Conservation (phyloP, 1,140 invertebrate genomes). For the Monochamus saltuarius region DNA sequence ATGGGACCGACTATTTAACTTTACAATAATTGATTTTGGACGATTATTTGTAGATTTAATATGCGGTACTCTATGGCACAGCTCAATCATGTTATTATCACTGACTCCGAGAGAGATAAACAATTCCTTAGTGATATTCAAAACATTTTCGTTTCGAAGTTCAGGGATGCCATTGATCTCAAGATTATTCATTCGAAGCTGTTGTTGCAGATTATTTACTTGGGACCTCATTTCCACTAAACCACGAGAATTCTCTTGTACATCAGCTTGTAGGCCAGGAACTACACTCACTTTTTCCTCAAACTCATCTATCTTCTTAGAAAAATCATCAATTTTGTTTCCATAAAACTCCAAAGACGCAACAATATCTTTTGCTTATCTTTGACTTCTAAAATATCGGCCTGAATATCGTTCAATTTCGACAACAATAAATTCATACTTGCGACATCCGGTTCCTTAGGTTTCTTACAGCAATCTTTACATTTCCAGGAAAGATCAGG, state of each 20-base stretch:
- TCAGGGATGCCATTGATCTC: background rate
- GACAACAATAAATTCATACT: too few relatives aligned
- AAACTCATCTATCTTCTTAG: conserved; percentile 2
- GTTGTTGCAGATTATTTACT: background rate
- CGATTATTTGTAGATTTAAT: background rate
- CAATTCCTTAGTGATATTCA: background rate
- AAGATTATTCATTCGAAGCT: conserved; percentile 5
- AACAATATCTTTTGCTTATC: conserved; percentile 1
- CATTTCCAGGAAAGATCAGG: too few relatives aligned
- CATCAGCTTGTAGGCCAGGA: background rate
- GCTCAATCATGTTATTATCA: background rate
- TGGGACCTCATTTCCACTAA: background rate
- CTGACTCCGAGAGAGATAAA: background rate
- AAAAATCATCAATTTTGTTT: conserved; percentile 5
- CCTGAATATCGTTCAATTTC: too few relatives aligned
- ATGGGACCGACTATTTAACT: background rate
- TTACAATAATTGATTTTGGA: background rate
- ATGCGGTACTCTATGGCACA: conserved; percentile 6
- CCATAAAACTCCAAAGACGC: conserved; percentile 1
- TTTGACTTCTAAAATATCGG: background rate
- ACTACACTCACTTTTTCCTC: background rate
- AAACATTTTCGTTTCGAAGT: background rate
- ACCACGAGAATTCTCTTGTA: background rate
- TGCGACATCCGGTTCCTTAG: too few relatives aligned
- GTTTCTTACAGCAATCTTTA: too few relatives aligned